Conservation (phyloP, 2,888 invertebrate species). For the Machimus atricapillus region DNA sequence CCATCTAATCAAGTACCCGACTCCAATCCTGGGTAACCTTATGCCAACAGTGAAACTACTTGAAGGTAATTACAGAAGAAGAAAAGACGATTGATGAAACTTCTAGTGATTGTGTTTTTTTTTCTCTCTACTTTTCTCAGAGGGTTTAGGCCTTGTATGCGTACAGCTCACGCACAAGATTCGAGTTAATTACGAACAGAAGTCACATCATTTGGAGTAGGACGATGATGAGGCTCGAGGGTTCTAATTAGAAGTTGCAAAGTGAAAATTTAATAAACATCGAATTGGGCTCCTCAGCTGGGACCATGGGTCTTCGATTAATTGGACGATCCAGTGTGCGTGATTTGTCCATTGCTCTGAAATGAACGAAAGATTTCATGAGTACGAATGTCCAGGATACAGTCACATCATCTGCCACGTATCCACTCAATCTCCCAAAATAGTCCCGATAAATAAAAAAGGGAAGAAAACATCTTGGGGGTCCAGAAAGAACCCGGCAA, state of each 20-base stretch:
- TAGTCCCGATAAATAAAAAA: neutral
- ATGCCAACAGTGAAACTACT: neutral
- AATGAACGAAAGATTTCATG: neutral
- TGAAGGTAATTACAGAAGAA: neutral
- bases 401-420: neutral
- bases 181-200: neutral
- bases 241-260: neutral
- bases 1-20: neutral
- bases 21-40: neutral
- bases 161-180: neutral
- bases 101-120: neutral
- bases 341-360: neutral
- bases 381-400: neutral
- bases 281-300: neutral
- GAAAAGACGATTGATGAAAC: neutral
- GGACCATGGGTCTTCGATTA: neutral
- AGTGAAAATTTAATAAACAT: neutral
- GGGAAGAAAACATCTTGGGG: neutral
- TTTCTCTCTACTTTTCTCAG: neutral
- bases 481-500: neutral
- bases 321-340: neutral
- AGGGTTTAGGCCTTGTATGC: neutral
- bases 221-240: neutral
- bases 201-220: neutral
- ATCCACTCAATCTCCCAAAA: neutral